Conservation (phyloP, 2,888 invertebrate genomes). For the Drosophila ezoana region DNA sequence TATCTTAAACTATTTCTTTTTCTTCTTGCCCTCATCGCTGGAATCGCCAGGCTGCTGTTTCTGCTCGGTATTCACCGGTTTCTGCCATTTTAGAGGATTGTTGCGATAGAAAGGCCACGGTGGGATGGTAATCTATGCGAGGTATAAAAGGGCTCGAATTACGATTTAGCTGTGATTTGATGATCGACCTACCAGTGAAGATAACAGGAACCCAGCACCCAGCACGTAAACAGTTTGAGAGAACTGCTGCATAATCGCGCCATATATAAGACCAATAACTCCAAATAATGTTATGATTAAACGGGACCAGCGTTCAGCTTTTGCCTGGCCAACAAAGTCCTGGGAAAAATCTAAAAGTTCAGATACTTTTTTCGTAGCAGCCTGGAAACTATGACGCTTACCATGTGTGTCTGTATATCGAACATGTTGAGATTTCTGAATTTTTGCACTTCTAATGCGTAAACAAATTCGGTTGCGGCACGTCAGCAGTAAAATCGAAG, state of each 20-base stretch:
- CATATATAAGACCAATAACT: slow-evolving; percentile 95
- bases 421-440: slow-evolving; percentile 74
- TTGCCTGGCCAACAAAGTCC: slow-evolving; percentile 96
- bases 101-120: slow-evolving; percentile 98
- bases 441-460: slow-evolving; percentile 34
- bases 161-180: too few species aligned
- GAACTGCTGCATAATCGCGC: slow-evolving; percentile 97
- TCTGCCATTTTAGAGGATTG: slow-evolving; percentile 96
- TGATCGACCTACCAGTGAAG: slow-evolving; percentile 89
- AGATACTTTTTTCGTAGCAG: not conserved
- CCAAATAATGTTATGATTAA: slow-evolving; percentile 96
- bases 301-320: slow-evolving; percentile 95
- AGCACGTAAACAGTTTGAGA: slow-evolving; percentile 97
- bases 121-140: slow-evolving; percentile 91
- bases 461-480: slow-evolving; percentile 69
- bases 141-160: slow-evolving; percentile 5
- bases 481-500: slow-evolving; percentile 62
- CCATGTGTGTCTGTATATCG: slow-evolving; percentile 85
- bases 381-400: slow-evolving; percentile 38
- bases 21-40: slow-evolving; percentile 86
- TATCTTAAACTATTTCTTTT: slow-evolving; percentile 82
- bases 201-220: slow-evolving; percentile 95
- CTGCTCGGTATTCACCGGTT: slow-evolving; percentile 85
- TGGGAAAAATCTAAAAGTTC: slow-evolving; percentile 70
- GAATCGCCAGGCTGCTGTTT: slow-evolving; percentile 75